Percentiles rank a stretch among this genome's conserved stretches.
phyloP scores from a whole-genome alignment of 1,140 invertebrate species.

The Hyles vespertilio region DNA sequence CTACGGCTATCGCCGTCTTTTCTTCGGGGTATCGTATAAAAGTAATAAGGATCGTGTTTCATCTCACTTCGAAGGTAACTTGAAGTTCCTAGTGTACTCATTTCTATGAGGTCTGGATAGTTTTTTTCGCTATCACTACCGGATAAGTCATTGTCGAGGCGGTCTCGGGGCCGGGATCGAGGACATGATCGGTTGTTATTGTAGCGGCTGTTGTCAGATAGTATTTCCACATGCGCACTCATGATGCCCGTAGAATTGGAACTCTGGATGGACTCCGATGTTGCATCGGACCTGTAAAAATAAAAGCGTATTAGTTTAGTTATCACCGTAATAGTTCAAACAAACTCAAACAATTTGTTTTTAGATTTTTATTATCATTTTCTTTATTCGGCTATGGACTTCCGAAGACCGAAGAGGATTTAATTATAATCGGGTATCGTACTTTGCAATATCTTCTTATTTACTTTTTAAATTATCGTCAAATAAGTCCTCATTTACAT shows the following conservation, averaged over 20 bases:
- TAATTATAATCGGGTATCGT: too few species aligned
- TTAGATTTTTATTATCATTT: too few species aligned
- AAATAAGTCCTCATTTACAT: too few species aligned
- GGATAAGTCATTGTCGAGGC: conserved; percentile 76
- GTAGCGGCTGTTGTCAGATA: conserved; percentile 71
- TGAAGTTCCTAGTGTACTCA: conserved; percentile 74
- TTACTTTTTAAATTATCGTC: too few species aligned
- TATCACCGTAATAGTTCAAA: too few species aligned
- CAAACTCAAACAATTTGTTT: not conserved
- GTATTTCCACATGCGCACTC: conserved; percentile 63
- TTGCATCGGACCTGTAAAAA: conserved; percentile 60
- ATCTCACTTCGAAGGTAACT: conserved; percentile 56
- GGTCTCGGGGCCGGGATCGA: conserved; percentile 55
- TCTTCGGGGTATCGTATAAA: conserved; percentile 79
- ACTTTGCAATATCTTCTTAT: too few species aligned
- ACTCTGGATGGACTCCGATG: conserved; percentile 59
- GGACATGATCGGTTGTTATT: conserved; percentile 61
- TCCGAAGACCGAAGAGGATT: too few species aligned
- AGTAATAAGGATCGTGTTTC: conserved; percentile 66
- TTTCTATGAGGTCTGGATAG: conserved; percentile 82
- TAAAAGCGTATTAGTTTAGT: too few species aligned
- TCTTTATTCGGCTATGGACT: too few species aligned
- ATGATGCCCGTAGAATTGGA: conserved; percentile 59
- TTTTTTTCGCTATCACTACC: conserved; percentile 78
- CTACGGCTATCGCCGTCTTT: conserved; percentile 81